Base-by-base conservation (phyloP, 1,140 invertebrate species). In the Schlechtendalia chinensis region DNA sequence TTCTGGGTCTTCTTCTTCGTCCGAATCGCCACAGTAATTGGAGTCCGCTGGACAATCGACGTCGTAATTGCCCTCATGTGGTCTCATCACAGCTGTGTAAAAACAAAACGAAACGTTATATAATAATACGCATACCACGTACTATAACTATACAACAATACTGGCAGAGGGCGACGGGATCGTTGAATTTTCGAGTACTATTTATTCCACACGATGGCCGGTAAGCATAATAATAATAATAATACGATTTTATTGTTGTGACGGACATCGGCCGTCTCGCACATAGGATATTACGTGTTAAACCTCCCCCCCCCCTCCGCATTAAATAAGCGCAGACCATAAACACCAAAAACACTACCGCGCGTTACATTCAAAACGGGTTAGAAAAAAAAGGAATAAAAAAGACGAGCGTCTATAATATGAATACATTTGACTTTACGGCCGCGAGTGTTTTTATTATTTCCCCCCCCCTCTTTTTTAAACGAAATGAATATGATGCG, bases 1-100 rank as follows among this genome's bases (percentile, higher is more conserved):
- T 83, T 90, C 90, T 16, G 90, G 89, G 83, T 89, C 88, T 77
- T 89, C 88, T 53, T 86, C 83, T 14, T 75, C 81, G 50, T 86
- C 84, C 17, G 83, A 83, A 17, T 85, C 84, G 19, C 82, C 81
- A 29, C 82, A 81, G 27, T 61, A 54, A 47, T 47, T 59, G 22
- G 75, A 79, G 56, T 79, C 75, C 75, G 4, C n/a, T 56, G 75
- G 75, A 79, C 75, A 79, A 59, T 63, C 75, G 58, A 63, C 58
- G 58, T 79, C 58, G 56, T 59, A 61, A 79, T 79, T 79, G 75
- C 75, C 75, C 58, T 79, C 75, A 79, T 79, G 32, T 79, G 75
- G 75, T 79, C 75, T 79, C 75, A 79, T 79, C 59, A 79, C 75
- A 79, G 24, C 75, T 79, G 75, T 19, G 47, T 63, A 29, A 17